phyloP scores from a whole-genome alignment of 1,140 invertebrate genomes.

The Tyrophagus putrescentiae region DNA sequence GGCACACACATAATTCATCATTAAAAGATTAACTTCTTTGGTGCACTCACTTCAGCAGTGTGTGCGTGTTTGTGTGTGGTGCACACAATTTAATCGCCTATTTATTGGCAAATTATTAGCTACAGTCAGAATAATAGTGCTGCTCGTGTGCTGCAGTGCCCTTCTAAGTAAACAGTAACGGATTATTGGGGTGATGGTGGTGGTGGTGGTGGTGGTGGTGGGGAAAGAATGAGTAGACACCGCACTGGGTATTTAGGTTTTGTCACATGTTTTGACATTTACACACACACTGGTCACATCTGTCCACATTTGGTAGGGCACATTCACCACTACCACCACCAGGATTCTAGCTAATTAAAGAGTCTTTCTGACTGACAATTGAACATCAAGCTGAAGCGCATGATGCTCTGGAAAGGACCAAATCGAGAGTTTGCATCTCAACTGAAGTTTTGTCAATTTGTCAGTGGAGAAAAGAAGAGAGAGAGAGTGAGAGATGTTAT shows the following conservation, averaged over 20 bases:
- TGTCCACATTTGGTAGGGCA: conserved; percentile 3
- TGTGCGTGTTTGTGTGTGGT: background rate
- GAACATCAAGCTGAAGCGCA: too few relatives aligned
- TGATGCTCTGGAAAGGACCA: too few relatives aligned
- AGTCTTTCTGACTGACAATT: too few relatives aligned
- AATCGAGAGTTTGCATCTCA: too few relatives aligned
- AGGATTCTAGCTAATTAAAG: too few relatives aligned
- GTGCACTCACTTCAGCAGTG: background rate
- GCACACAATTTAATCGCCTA: background rate
- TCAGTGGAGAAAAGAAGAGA: too few relatives aligned
- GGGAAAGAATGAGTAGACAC: background rate
- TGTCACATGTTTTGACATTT: background rate
- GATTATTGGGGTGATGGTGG: background rate
- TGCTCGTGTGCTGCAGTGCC: background rate
- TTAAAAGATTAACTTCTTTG: conserved; percentile 6
- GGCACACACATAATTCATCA: conserved; percentile 8
- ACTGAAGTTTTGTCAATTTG: too few relatives aligned
- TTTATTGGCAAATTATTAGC: conserved; percentile 16
- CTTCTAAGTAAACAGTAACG: conserved; percentile 9
- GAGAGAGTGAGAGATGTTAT: too few relatives aligned
- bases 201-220: background rate
- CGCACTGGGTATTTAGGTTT: too few relatives aligned
- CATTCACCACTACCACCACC: too few relatives aligned
- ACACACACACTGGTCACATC: background rate
- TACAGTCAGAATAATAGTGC: too few relatives aligned